phyloP scores from a whole-genome alignment of 2,888 invertebrate genomes.

The Malthinus flaveolus region DNA sequence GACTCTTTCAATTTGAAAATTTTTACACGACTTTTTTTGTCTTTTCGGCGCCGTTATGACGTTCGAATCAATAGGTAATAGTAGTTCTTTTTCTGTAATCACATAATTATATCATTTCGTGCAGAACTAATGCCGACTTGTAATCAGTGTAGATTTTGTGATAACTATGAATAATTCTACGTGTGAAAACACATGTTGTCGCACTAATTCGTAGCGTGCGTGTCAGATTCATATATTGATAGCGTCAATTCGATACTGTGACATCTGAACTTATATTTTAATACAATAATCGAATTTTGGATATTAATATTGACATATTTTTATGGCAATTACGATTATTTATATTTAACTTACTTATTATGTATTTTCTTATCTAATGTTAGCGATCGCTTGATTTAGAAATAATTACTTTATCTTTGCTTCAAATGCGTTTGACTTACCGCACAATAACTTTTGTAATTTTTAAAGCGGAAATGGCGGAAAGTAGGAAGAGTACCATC shows the following conservation, averaged over 20 bases:
- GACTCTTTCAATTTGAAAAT: constrained; percentile 1
- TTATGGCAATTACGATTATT: constrained; percentile 1
- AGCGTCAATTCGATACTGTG: constrained; percentile 36
- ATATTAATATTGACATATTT: constrained; percentile 4
- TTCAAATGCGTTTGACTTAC: too few relatives aligned
- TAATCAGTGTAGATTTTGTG: constrained; percentile 42
- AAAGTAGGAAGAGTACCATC: too few relatives aligned
- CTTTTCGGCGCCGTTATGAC: too few relatives aligned
- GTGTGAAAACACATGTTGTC: constrained; percentile 50
- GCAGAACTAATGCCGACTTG: constrained; percentile 42
- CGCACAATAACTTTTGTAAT: too few relatives aligned
- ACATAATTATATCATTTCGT: constrained; percentile 51
- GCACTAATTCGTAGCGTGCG: constrained; percentile 51
- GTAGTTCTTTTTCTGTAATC: constrained; percentile 43
- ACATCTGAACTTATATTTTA: constrained; percentile 35
- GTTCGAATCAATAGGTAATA: too few relatives aligned
- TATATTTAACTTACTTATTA: neutral
- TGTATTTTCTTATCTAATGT: too few relatives aligned
- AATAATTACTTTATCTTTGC: too few relatives aligned
- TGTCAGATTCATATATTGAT: constrained; percentile 48
- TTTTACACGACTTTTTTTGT: too few relatives aligned
- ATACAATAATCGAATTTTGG: constrained; percentile 8
- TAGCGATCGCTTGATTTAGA: too few relatives aligned
- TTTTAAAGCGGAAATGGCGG: too few relatives aligned
- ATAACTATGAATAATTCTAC: constrained; percentile 49